Conservation (phyloP, 2,797 vertebrate genomes). For the Propithecus deckenii region DNA sequence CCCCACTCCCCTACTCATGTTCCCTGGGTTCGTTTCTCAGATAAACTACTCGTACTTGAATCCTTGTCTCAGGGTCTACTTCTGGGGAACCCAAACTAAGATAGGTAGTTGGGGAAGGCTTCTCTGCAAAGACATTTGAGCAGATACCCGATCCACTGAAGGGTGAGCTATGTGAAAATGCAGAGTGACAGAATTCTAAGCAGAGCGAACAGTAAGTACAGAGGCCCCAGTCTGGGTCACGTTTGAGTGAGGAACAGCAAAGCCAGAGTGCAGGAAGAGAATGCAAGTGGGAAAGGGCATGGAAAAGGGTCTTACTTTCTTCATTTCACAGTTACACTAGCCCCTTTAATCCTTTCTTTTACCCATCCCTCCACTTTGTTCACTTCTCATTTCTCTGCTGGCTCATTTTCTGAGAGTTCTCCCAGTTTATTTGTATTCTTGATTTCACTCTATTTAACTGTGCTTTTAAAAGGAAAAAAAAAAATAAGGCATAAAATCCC, state of each 20-base stretch:
- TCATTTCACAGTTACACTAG: not conserved
- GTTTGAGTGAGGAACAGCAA: not conserved
- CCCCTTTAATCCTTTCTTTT: not conserved
- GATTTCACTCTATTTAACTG: slow-evolving; percentile 5
- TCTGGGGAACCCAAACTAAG: not conserved
- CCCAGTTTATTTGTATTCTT: slow-evolving; percentile 29
- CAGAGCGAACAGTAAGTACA: not conserved
- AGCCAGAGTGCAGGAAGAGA: not conserved
- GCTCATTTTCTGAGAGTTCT: slow-evolving; percentile 37
- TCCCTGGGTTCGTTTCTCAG: not conserved
- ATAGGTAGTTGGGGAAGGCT: not conserved
- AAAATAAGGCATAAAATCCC: not conserved
- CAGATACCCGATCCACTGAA: not conserved
- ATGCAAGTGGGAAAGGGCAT: not conserved
- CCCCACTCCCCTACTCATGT: not conserved
- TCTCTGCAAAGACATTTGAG: not conserved
- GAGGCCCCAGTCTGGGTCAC: not conserved
- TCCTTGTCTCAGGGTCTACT: not conserved
- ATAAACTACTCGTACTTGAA: not conserved
- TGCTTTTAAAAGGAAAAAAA: not conserved
- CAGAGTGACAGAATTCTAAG: not conserved
- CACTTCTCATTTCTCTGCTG: not conserved
- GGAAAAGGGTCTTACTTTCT: not conserved
- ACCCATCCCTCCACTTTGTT: not conserved
- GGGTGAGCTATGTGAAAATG: not conserved